Evolutionary conservation across 2,797 vertebrate species (phyloP).

Genomic region (Pyrocephalus nanus): DNA sequence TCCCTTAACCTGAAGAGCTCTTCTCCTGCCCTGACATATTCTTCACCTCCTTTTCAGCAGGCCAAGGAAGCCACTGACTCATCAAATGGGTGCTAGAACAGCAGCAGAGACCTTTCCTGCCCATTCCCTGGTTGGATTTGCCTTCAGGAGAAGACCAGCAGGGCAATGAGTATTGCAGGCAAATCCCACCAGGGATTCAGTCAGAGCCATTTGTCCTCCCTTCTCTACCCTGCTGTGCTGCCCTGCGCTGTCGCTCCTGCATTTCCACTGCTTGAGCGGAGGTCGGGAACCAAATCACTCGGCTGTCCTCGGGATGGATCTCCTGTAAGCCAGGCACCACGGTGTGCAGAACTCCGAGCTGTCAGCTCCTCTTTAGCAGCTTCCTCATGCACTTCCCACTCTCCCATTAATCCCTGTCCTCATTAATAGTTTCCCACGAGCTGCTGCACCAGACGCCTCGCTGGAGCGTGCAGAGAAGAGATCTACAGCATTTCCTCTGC

Average conservation of each 20-base stretch:
- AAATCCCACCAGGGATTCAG: background rate
- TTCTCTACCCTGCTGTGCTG: background rate
- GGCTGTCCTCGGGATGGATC: background rate
- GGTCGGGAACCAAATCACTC: background rate
- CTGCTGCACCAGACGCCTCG: background rate
- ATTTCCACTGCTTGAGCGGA: background rate
- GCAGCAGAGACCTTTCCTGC: background rate
- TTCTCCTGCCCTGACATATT: background rate
- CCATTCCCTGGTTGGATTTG: background rate
- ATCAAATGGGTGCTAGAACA: background rate
- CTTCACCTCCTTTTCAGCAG: background rate
- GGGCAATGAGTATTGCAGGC: background rate
- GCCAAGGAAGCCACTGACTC: background rate
- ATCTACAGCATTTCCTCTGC: background rate
- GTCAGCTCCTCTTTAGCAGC: conserved; percentile 10
- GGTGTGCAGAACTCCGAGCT: background rate
- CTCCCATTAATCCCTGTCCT: conserved; percentile 47
- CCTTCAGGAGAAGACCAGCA: background rate
- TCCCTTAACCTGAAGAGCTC: background rate
- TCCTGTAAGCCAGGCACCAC: background rate
- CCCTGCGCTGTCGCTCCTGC: background rate
- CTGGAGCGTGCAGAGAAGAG: background rate
- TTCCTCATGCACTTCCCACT: background rate
- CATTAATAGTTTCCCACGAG: conserved; percentile 8
- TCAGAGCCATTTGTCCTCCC: background rate